Base-by-base conservation (phyloP, 1,140 invertebrate genomes). In the Microplitis demolitor region DNA sequence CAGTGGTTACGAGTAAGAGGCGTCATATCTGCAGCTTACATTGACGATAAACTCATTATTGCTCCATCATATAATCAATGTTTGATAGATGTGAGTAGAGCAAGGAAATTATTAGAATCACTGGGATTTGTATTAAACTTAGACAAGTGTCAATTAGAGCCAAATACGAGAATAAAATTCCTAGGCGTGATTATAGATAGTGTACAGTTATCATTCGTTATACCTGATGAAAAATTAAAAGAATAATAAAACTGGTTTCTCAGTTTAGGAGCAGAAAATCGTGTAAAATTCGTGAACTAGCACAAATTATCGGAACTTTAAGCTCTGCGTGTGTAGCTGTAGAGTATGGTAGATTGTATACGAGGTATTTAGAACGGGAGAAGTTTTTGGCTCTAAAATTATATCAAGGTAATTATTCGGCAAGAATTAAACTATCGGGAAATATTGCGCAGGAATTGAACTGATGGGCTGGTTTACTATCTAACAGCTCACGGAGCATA, bases 1-100 rank as follows among this genome's bases (percentile, higher is more conserved):
- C 35, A 70, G 31, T n/a, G 4, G 5, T 39, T 71, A 31, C 39
- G 73, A 37, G 16, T 6, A 35, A 16, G 14, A 39, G 62, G 73
- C 4, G 11, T 66, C 11, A 11, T 54, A 37, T 71, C 35, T 11
- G 69, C 71, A 4, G 37, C 67, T 24, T 70, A 74, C 66, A 9
- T 74, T 5, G 73, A 74, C 24, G 73, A 74, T 37, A 67, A 71
- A 13, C 35, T 74, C 2, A 14, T 69, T 39, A 45, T 69, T 45
- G 67, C 34, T 37, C 5, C 37, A 13, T 16, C 53, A 1, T 13
- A 16, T 31, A 4, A 69, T 24, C 53, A 69, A 31, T 56, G 50
- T 34, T 51, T n/a, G 3, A 56, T 6, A 8, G 37, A 56, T 8
- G 53, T 68, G 2, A 3, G 34, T 1, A 11, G 34, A 6, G 37